Evolutionary conservation across 64 coral and sea anemone species (phyloP).

Genomic region (Dendrophyllia cribrosa): DNA sequence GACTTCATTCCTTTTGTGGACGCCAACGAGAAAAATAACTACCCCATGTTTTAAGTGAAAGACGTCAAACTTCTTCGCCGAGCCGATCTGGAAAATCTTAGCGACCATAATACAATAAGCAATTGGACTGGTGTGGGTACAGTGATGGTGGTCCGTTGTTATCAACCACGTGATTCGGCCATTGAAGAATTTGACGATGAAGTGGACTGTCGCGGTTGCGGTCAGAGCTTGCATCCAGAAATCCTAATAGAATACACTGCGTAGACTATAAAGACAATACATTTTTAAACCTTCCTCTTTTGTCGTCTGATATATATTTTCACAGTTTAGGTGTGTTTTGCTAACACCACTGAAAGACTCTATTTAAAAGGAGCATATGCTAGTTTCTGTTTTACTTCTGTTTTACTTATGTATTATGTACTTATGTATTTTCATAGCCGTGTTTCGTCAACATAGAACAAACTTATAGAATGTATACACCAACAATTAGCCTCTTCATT

Average conservation of each 20-base stretch:
- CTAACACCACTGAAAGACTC: no score
- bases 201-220: constrained; percentile 41
- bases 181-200: constrained; percentile 53
- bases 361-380: no score
- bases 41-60: constrained; percentile 43
- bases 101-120: constrained; percentile 25
- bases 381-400: no score
- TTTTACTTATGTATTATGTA: no score
- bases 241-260: neutral
- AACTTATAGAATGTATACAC: no score
- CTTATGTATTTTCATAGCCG: no score
- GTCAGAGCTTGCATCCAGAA: constrained; percentile 26
- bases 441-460: no score
- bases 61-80: constrained; percentile 17
- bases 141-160: neutral
- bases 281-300: no score
- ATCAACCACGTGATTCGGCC: neutral
- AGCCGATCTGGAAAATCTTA: constrained; percentile 27
- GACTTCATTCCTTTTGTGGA: constrained; percentile 63
- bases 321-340: neutral
- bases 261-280: no score
- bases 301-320: no score
- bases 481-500: no score
- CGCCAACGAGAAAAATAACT: constrained; percentile 40
- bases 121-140: constrained; percentile 2